A percentile compares a stretch with the other conserved stretches of the same genome.
Evolutionary conservation across 2,113 vertebrate genomes (phyloP).

Genomic region (Hippocampus comes): DNA sequence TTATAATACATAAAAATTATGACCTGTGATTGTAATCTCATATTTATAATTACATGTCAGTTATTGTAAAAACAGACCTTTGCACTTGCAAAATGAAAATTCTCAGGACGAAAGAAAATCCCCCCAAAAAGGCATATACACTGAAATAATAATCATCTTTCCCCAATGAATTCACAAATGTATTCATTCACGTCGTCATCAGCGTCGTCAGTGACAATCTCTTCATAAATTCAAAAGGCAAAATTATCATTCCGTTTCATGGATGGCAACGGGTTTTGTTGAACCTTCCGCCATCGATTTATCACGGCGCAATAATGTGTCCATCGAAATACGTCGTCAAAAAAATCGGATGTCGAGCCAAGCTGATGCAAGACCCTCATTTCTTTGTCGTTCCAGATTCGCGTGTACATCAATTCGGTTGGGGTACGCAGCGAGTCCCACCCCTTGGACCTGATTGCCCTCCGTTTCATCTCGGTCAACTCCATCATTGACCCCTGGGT

Average conservation of each 20-base stretch:
- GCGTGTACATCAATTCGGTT: slow-evolving; percentile 79
- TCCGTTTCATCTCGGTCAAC: slow-evolving; percentile 87
- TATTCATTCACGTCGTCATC: too few species aligned
- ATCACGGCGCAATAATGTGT: neutral
- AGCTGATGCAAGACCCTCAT: neutral
- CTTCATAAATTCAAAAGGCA: neutral
- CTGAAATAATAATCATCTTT: too few species aligned
- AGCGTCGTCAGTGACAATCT: too few species aligned
- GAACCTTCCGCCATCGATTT: neutral
- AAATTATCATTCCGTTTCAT: neutral
- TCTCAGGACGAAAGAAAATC: too few species aligned
- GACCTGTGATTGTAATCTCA: too few species aligned
- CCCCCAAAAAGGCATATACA: too few species aligned
- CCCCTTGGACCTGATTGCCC: slow-evolving; percentile 73
- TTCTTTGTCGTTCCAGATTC: slow-evolving; percentile 70
- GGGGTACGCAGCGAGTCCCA: neutral
- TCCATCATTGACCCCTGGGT: slow-evolving; percentile 92
- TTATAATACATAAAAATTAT: too few species aligned
- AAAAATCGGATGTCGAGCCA: too few species aligned
- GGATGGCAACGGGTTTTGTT: neutral
- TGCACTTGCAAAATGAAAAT: neutral
- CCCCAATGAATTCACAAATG: too few species aligned
- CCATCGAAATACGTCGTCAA: neutral
- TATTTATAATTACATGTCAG: too few species aligned
- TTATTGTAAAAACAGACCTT: too few species aligned